Evolutionary conservation across 2,113 vertebrate species (phyloP), one percentile per base, ranked within the genome.

Genomic region (Scomber japonicus): DNA sequence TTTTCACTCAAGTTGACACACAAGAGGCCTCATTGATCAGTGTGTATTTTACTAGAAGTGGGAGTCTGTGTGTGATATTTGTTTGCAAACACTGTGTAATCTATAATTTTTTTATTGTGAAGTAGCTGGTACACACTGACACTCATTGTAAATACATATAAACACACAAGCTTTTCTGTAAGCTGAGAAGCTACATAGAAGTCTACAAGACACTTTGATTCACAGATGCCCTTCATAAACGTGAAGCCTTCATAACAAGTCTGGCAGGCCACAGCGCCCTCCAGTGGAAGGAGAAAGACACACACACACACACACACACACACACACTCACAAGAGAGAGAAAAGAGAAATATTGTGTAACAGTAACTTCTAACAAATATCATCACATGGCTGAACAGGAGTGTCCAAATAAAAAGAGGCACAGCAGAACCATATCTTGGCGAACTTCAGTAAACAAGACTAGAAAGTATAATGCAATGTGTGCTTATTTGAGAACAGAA

Each of bases 161-260:
- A 11, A 45, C 15, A 74, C 5, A 65, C 4, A 55, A 31, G 21
- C 2, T 35, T 27, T 21, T 24, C 2, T 69, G 17, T 86, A 93
- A 96, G 94, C 92, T 96, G 79, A 75, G 93, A 84, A 57, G 83
- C 74, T 89, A 91, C 89, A 72, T 96, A 97, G 78, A 93, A 86
- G 72, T 97, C 96, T n/a, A 92, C 27, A 0, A 95, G 75, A 81
- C 97, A 98, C 11, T 94, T 92, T 0, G 94, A 94, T 8, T 3
- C 45, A 89, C 97, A 97, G 61, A 96, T 94, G 86, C 96, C 93
- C 40, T 55, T 35, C 49, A 73, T 51, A 1, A 96, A 89, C 9
- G 3, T 94, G 90, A 95, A 97, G 75, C 94, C 96, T 71, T 94
- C 94, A 75, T 96, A 95, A 66, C 97, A 98, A 62, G 95, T 95